Conservation (phyloP, 2,888 invertebrate genomes). For the Hypena proboscidalis region DNA sequence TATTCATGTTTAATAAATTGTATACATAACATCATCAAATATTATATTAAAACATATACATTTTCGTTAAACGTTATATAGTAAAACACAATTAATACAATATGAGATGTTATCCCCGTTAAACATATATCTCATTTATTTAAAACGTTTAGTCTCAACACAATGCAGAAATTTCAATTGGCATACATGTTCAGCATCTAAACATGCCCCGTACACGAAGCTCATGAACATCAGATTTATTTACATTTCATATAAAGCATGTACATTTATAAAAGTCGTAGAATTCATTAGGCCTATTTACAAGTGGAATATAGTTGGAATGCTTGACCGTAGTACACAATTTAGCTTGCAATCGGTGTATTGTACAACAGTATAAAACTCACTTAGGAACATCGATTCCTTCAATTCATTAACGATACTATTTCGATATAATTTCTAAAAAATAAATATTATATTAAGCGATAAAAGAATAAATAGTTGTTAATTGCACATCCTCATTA, state of each 20-base stretch:
- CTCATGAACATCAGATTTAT: slow-evolving; percentile 73
- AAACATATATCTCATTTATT: slow-evolving; percentile 71
- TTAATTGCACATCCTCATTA: slow-evolving; percentile 78
- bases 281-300: slow-evolving; percentile 83
- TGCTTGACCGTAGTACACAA: slow-evolving; percentile 77
- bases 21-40: slow-evolving; percentile 86
- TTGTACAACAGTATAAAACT: slow-evolving; percentile 70
- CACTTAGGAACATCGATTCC: slow-evolving; percentile 81
- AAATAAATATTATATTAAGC: slow-evolving; percentile 82
- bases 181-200: slow-evolving; percentile 67
- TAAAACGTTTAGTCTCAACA: slow-evolving; percentile 74
- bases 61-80: slow-evolving; percentile 84
- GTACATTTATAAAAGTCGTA: slow-evolving; percentile 74
- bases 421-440: slow-evolving; percentile 75
- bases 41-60: slow-evolving; percentile 86
- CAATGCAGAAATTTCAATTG: slow-evolving; percentile 66
- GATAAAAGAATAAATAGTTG: slow-evolving; percentile 79
- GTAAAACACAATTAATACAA: slow-evolving; percentile 84
- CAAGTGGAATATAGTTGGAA: slow-evolving; percentile 84
- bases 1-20: slow-evolving; percentile 86
- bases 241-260: slow-evolving; percentile 79
- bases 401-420: slow-evolving; percentile 60
- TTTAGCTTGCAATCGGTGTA: slow-evolving; percentile 67
- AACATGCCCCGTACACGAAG: slow-evolving; percentile 67
- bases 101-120: slow-evolving; percentile 84